Conservation (phyloP, 2,113 vertebrate species). For the Ctenomys sociabilis region DNA sequence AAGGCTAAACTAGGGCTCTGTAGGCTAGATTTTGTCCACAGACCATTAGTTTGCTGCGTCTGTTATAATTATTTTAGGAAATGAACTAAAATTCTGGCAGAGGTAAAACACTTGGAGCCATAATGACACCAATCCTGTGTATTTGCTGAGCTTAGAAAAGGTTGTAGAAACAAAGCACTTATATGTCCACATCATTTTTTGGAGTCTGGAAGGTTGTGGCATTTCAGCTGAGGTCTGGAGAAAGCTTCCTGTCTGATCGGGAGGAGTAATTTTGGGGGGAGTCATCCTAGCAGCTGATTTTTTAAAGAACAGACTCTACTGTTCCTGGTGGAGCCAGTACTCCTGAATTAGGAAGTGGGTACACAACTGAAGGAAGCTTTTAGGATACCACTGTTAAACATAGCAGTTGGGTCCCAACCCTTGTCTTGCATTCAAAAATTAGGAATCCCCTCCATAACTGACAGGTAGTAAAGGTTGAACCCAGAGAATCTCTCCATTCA, state of each 20-base stretch:
- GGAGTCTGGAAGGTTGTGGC: constrained; percentile 1
- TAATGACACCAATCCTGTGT: neutral
- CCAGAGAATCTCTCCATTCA: neutral
- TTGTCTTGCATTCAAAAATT: neutral
- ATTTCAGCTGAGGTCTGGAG: neutral
- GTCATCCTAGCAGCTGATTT: neutral
- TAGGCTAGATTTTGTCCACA: constrained; percentile 36
- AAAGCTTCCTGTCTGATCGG: neutral
- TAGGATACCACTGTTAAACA: neutral
- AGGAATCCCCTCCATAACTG: neutral
- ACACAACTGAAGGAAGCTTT: neutral
- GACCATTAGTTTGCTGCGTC: constrained; percentile 62
- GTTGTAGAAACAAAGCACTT: constrained; percentile 38
- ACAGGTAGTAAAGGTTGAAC: neutral
- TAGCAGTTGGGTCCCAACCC: neutral
- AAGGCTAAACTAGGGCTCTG: neutral
- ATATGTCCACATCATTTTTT: constrained; percentile 49
- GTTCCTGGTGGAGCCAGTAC: neutral
- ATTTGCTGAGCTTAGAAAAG: constrained; percentile 51
- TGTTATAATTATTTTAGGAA: constrained; percentile 64
- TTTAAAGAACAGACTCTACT: constrained; percentile 8
- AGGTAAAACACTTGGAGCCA: constrained; percentile 29
- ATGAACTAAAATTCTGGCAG: constrained; percentile 62
- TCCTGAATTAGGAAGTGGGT: neutral
- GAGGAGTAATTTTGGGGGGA: constrained; percentile 40